A percentile compares a stretch with the other conserved stretches of the same genome.
These are phyloP conservation scores for Drosophila robusta DNA, from an alignment of 2,888 invertebrate species.

Conservation along the genomic window DNA sequence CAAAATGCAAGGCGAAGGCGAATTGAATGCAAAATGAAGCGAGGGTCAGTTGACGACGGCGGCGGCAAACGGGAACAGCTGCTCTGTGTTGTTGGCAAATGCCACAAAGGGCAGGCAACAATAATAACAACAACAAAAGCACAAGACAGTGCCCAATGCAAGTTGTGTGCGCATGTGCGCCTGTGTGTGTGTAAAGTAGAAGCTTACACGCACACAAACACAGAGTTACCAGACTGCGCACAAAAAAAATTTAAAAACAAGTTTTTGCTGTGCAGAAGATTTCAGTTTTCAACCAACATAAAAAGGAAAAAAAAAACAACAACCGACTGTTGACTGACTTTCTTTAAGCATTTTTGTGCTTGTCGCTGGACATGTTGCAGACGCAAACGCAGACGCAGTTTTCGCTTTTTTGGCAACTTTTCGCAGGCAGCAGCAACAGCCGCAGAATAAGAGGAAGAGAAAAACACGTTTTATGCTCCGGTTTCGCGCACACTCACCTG, in stretches of 20 bases:
- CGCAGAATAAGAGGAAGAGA: constrained; percentile 1
- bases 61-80: constrained; percentile 53
- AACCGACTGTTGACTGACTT: constrained; percentile 67
- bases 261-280: constrained; percentile 63
- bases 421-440: constrained; percentile 12
- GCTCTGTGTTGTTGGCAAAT: constrained; percentile 34
- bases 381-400: constrained; percentile 38
- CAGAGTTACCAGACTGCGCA: constrained; percentile 27
- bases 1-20: constrained; percentile 51
- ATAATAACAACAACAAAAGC: constrained; percentile 7
- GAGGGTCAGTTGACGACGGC: constrained; percentile 46
- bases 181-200: constrained; percentile 29
- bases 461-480: constrained; percentile 54
- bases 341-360: constrained; percentile 66
- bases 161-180: constrained; percentile 21
- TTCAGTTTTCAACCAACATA: constrained; percentile 57
- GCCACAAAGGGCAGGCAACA: constrained; percentile 48
- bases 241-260: constrained; percentile 49
- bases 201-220: constrained; percentile 31
- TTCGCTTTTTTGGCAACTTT: constrained; percentile 64
- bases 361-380: constrained; percentile 50
- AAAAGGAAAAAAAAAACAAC: background rate
- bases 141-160: constrained; percentile 31
- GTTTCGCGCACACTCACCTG: constrained; percentile 87
- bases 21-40: constrained; percentile 50